phyloP scores from a whole-genome alignment of 2,113 vertebrate genomes.

The Microcebus lehilahytsara region DNA sequence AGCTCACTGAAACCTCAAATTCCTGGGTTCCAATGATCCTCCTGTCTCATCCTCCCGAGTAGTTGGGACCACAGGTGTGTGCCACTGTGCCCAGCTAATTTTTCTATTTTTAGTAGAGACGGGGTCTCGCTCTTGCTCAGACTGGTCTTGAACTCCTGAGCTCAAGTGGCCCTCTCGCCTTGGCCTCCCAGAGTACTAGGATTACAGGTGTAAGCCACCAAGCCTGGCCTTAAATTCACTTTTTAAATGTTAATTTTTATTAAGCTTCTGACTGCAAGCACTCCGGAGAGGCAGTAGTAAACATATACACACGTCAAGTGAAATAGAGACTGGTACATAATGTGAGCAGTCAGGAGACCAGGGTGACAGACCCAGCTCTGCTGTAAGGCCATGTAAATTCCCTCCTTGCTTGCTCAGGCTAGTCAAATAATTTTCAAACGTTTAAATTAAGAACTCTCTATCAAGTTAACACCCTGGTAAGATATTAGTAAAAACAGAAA shows the following conservation, averaged over 20 bases:
- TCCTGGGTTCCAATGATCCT: too few species aligned
- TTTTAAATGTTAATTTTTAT: constrained; percentile 32
- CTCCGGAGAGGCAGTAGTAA: neutral
- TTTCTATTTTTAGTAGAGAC: too few species aligned
- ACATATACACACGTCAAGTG: neutral
- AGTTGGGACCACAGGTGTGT: too few species aligned
- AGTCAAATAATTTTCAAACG: neutral
- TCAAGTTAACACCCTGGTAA: constrained; percentile 1
- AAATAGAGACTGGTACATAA: neutral
- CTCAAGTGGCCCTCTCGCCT: too few species aligned
- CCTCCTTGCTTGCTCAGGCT: neutral
- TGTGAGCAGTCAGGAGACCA: neutral
- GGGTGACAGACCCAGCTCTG: neutral
- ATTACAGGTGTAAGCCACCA: too few species aligned
- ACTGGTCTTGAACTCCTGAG: too few species aligned
- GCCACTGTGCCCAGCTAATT: too few species aligned
- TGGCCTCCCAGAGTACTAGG: too few species aligned
- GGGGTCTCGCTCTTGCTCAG: too few species aligned
- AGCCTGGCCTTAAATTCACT: neutral
- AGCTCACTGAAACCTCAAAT: too few species aligned
- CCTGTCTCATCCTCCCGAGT: too few species aligned
- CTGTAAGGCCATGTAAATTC: neutral
- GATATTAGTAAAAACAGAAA: neutral
- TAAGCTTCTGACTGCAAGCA: neutral
- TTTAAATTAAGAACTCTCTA: constrained; percentile 21